Base-by-base conservation (phyloP, 2,113 vertebrate species). In the Boleophthalmus pectinirostris region DNA sequence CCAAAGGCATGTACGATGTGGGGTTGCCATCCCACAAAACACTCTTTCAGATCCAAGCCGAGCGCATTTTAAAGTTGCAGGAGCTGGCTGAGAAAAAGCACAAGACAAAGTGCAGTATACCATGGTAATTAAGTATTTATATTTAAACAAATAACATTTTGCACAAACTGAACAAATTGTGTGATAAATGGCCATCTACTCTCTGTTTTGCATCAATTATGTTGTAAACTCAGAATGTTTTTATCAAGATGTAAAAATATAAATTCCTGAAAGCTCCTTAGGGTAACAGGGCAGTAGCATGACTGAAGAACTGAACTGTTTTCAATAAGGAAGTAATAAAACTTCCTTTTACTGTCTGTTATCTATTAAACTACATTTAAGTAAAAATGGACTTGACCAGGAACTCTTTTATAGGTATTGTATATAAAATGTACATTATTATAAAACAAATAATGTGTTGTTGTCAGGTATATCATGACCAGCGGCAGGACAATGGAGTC, bases 1-100 rank as follows among this genome's bases (percentile, higher is more conserved):
- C 97, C 43, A 98, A 99, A 91, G 97, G 97, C 83, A 98, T 99
- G 97, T 99, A 95, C 70, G 95, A 98, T 68, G 96, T 98, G n/a
- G 94, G 95, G 43, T 90, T 98, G 83, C 96, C 95, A 0, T 98
- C 97, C 49, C 95, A 90, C 86, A 98, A 98, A 93, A 97, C 96
- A n/a, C 96, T 99, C 74, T 99, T 98, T 91, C 96, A 98, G 88
- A 96, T 98, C 69, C 97, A 99, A 88, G 97, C 96, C 0, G 96
- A 98, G 77, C 95, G 96, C 66, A 97, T 99, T 83, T 74, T 94
- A 85, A 95, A 95, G 83, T 93, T 98, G 46, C 94, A 98, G 45
- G 94, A 93, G 83, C 89, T 98, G 73, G 96, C 95, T 0, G 94
- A 95, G 86, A 88, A 94, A 81, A 89, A 80, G 65, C 87, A 95